Evolutionary conservation across 2,797 vertebrate genomes (phyloP), one percentile per base, ranked within the genome.

Genomic region (Acanthornis magna): DNA sequence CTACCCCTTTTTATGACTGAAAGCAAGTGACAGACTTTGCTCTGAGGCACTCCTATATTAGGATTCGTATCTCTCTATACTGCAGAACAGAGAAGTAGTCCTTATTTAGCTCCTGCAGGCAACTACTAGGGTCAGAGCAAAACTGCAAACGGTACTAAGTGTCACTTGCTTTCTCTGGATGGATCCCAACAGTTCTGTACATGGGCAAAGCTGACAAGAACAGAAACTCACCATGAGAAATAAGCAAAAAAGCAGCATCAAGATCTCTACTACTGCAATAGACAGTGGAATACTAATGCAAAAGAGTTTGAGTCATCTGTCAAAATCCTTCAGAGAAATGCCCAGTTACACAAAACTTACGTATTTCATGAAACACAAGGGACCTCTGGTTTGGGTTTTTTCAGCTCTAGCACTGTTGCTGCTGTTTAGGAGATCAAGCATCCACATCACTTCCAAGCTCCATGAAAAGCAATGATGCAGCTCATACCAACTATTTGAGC

Each of bases 61-160:
- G 95, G 88, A 96, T 95, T 95, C 79, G 1, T 79, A 60, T 82
- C 83, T 93, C 85, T 72, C 83, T 29, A 57, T 53, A 93, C 32
- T 93, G 82, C 73, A 84, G 70, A 76, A 89, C 45, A 77, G 74
- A 87, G 57, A 78, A 88, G 51, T 73, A 95, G 21, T 93, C 95
- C 95, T 95, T 95, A 96, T 96, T 96, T 97, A 96, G 94, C 90
- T 88, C 89, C 68, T 34, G 40, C 54, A 93, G 53, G n/a, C 48
- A 55, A 77, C 75, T 88, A 15, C 11, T 1, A 0, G 71, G 74
- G 83, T 88, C 63, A 79, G 51, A 84, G 53, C 21, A 86, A 88
- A 95, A 79, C 65, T 88, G 60, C 53, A 93, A 83, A 87, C 36
- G 48, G 53, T 85, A 42, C 47, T 70, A 76, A 83, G 55, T 15